phyloP scores from a whole-genome alignment of 2,113 vertebrate genomes.

The Semnopithecus entellus region DNA sequence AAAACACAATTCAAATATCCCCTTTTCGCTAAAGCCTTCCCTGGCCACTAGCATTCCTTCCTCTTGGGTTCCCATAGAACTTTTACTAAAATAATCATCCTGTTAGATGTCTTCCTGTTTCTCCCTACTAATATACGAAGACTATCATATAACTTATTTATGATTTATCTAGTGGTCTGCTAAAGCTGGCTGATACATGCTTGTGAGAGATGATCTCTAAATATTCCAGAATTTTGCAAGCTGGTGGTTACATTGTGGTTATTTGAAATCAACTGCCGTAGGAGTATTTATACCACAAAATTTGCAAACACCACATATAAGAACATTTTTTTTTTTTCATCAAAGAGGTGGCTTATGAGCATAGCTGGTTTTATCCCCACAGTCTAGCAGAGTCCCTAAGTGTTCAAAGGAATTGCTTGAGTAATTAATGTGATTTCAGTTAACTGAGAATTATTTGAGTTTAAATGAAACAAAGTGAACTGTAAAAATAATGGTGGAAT shows the following conservation, averaged over 20 bases:
- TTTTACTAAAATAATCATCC: background rate
- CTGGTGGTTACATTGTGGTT: background rate
- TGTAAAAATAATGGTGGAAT: background rate
- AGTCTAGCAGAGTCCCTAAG: background rate
- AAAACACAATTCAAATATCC: background rate
- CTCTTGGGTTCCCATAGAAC: background rate
- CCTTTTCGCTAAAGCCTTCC: background rate
- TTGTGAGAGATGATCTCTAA: background rate
- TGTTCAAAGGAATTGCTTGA: background rate
- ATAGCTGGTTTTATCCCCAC: background rate
- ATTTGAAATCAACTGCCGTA: background rate
- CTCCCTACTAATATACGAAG: background rate
- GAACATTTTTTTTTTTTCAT: background rate
- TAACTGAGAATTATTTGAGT: background rate
- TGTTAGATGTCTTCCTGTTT: background rate
- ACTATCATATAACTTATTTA: background rate
- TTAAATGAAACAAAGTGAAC: conserved; percentile 1
- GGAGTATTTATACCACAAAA: background rate
- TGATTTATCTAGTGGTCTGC: background rate
- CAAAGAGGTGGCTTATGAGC: background rate
- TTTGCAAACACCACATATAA: background rate
- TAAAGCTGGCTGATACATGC: background rate
- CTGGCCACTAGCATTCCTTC: background rate
- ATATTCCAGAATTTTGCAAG: background rate
- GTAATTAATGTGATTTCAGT: background rate